phyloP scores from a whole-genome alignment of 2,797 vertebrate species.

The Phataginus tricuspis region DNA sequence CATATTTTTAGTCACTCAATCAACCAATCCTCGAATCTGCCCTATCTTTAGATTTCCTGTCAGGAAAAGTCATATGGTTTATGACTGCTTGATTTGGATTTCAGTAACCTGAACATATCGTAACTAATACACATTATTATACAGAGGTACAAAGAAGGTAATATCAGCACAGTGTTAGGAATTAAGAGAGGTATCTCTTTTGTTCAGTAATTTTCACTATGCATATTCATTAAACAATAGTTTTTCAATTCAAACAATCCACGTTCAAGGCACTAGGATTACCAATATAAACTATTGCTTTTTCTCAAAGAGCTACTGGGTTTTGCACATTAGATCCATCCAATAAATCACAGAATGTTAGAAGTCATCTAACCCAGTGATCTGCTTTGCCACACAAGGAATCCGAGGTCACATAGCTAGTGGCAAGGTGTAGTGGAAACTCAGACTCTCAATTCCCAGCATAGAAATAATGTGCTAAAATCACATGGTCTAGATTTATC shows the following conservation, averaged over 20 bases:
- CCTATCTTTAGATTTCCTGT: constrained; percentile 71
- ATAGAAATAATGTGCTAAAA: neutral
- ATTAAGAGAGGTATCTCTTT: neutral
- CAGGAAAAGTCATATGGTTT: constrained; percentile 56
- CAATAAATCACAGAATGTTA: neutral
- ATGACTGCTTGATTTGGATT: constrained; percentile 31
- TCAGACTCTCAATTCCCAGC: neutral
- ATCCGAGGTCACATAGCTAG: neutral
- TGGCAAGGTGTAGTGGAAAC: neutral
- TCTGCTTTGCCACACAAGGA: neutral
- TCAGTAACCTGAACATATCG: constrained; percentile 37
- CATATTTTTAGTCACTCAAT: constrained; percentile 67
- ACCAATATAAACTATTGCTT: neutral
- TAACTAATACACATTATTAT: neutral
- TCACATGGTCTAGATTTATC: neutral
- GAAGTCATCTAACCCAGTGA: neutral
- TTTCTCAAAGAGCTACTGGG: neutral
- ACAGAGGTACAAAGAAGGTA: neutral
- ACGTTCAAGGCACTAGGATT: neutral
- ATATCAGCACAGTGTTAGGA: neutral
- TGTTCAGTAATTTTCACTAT: neutral
- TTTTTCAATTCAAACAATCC: neutral
- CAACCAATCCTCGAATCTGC: constrained; percentile 9
- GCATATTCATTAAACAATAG: neutral
- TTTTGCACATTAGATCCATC: neutral